These are phyloP conservation scores for Trigoniulus corallinus DNA, from an alignment of 1,140 invertebrate genomes.

Conservation along the genomic window DNA sequence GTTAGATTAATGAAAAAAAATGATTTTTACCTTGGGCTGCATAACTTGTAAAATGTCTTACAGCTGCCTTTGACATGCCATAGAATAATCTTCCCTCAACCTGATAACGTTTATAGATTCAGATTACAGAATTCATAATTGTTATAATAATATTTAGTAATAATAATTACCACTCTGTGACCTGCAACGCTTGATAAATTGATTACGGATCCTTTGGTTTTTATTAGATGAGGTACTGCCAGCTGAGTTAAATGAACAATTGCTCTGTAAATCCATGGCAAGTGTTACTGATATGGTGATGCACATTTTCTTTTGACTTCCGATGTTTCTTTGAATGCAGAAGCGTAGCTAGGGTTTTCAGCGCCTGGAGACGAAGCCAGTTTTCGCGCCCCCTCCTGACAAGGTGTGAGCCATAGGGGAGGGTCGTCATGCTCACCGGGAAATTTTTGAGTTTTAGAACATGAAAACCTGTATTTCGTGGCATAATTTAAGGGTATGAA, in stretches of 20 bases:
- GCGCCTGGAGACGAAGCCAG: no score
- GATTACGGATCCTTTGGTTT: conserved; percentile 67
- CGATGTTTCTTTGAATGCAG: background rate
- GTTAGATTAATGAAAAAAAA: background rate
- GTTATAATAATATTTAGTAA: background rate
- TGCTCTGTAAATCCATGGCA: conserved; percentile 20
- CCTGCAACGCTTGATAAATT: conserved; percentile 82
- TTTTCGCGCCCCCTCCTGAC: no score
- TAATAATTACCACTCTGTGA: conserved; percentile 38
- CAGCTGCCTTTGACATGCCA: conserved; percentile 68
- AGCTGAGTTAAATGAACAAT: conserved; percentile 68
- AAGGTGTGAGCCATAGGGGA: no score
- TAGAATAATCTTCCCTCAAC: conserved; percentile 57
- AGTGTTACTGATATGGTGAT: background rate
- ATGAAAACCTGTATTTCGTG: no score
- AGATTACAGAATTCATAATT: background rate
- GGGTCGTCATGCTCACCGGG: no score
- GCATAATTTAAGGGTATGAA: no score
- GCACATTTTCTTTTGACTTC: background rate
- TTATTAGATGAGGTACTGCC: conserved; percentile 59
- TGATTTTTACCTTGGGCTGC: background rate
- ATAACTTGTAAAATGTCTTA: conserved; percentile 77
- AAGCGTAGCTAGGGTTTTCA: no score
- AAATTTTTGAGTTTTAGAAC: no score
- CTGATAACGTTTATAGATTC: conserved; percentile 18